phyloP scores from a whole-genome alignment of 2,888 invertebrate genomes.

The Hetaerina titia region DNA sequence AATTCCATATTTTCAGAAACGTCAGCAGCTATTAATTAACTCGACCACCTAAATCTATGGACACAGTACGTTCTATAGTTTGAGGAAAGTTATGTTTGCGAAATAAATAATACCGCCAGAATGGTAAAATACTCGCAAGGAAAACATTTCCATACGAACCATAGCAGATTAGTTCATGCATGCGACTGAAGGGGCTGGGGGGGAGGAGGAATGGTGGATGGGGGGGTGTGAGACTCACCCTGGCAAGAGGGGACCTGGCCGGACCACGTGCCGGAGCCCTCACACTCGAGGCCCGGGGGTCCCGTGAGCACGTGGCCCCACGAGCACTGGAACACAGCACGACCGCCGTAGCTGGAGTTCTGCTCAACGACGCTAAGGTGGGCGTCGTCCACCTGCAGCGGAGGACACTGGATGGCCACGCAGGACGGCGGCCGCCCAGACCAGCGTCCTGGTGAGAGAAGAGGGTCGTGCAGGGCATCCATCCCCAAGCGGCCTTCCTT shows the following conservation, averaged over 20 bases:
- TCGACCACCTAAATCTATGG: no score
- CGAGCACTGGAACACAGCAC: conserved; percentile 89
- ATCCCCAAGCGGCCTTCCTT: neutral
- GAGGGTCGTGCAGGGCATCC: neutral
- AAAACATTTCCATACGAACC: no score
- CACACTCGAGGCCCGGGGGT: conserved; percentile 88
- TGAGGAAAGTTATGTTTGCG: no score
- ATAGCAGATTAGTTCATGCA: no score
- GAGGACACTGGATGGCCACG: conserved; percentile 88
- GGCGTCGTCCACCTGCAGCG: conserved; percentile 83
- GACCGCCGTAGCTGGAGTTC: conserved; percentile 89
- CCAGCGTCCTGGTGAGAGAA: conserved; percentile 83
- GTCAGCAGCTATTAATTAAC: no score
- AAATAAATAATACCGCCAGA: no score
- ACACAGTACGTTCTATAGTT: no score
- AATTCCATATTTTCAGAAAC: no score
- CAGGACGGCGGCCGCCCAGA: conserved; percentile 87
- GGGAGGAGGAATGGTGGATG: neutral
- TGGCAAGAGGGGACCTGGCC: conserved; percentile 87
- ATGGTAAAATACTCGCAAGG: no score
- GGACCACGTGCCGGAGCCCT: conserved; percentile 89
- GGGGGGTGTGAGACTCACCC: conserved; percentile 79
- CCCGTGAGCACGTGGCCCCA: conserved; percentile 91
- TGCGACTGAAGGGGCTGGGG: no score
- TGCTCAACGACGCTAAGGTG: conserved; percentile 88